Conservation (phyloP, 2,113 vertebrate genomes). For the Phainopepla nitens region DNA sequence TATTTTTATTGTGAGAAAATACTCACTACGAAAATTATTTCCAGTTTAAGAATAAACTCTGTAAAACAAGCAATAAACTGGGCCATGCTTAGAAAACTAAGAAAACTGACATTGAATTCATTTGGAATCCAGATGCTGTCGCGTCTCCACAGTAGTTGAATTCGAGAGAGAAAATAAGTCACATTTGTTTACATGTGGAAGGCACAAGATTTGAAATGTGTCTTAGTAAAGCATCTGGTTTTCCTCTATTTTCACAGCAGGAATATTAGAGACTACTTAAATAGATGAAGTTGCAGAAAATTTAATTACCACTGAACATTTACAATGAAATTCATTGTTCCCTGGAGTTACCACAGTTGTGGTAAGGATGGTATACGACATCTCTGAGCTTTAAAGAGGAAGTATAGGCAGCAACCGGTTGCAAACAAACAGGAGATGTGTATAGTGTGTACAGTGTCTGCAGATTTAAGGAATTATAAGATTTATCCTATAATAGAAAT, state of each 20-base stretch:
- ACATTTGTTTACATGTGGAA: background rate
- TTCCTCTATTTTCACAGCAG: conserved; percentile 21
- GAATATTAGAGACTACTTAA: conserved; percentile 8
- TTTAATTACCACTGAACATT: conserved; percentile 19
- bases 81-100: background rate
- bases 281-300: conserved; percentile 25
- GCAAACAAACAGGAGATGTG: background rate
- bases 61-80: background rate
- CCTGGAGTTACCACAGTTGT: background rate
- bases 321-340: background rate
- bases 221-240: conserved; percentile 9
- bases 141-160: background rate
- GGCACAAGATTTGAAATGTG: background rate
- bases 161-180: background rate
- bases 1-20: background rate
- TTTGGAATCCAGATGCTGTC: background rate
- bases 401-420: background rate
- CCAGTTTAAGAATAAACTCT: background rate
- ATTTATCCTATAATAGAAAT: background rate
- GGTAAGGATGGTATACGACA: background rate
- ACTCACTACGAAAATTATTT: background rate
- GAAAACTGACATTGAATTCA: background rate
- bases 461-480: background rate
- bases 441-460: background rate
- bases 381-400: background rate